These are phyloP conservation scores for Sandelia bainsii DNA, from an alignment of 2,797 vertebrate species.

Conservation along the genomic window DNA sequence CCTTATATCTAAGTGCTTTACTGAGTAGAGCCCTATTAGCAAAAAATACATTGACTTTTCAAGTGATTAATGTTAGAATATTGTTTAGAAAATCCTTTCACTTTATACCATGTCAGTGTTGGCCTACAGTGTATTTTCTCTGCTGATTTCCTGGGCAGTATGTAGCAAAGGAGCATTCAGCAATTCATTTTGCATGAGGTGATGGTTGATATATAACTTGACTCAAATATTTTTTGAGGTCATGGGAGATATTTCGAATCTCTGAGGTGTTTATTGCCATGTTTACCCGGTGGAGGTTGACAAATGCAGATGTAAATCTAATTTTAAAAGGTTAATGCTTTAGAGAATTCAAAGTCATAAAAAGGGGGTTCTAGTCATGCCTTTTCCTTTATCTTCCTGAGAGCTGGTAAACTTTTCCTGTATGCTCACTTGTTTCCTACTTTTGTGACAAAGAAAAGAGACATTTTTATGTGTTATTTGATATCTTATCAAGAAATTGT, in stretches of 20 bases:
- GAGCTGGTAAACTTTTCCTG: conserved; percentile 49
- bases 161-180: conserved; percentile 32
- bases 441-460: conserved; percentile 10
- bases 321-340: conserved; percentile 82
- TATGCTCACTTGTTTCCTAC: conserved; percentile 34
- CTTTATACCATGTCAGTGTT: conserved; percentile 6
- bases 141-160: conserved; percentile 27
- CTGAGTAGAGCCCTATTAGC: conserved; percentile 47
- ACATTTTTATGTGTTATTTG: conserved; percentile 13
- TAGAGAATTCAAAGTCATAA: conserved; percentile 70
- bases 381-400: conserved; percentile 51
- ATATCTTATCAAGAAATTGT: neutral
- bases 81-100: conserved; percentile 18
- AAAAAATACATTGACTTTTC: conserved; percentile 44
- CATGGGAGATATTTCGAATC: conserved; percentile 73
- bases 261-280: conserved; percentile 74
- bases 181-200: conserved; percentile 58
- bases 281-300: conserved; percentile 65
- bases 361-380: conserved; percentile 56
- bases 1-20: conserved; percentile 56
- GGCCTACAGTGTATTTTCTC: conserved; percentile 25
- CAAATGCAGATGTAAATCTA: conserved; percentile 75
- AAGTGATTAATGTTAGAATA: conserved; percentile 45
- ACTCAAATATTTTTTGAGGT: conserved; percentile 68
- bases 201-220: conserved; percentile 69